Conservation (phyloP, 1,140 invertebrate species). For the Cotesia glomerata region DNA sequence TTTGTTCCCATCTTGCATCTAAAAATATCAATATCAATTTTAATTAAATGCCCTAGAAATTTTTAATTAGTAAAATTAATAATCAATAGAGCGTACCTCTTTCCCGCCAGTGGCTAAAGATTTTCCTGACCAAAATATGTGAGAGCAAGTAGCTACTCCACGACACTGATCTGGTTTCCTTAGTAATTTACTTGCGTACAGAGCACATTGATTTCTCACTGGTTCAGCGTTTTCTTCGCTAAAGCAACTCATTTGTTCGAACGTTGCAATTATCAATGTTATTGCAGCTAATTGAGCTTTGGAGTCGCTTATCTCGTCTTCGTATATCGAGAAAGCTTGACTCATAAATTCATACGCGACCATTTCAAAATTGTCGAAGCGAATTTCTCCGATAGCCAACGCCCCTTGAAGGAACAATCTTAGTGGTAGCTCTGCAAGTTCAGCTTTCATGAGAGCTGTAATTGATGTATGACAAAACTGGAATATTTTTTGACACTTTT, state of each 20-base stretch:
- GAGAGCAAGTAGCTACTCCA: conserved; percentile 88
- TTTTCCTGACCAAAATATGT: conserved; percentile 96
- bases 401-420: conserved; percentile 95
- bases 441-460: conserved; percentile 89
- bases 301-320: conserved; percentile 98
- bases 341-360: conserved; percentile 99
- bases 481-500: conserved; percentile 98
- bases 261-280: conserved; percentile 92
- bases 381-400: conserved; percentile 88
- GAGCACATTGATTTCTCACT: conserved; percentile 89
- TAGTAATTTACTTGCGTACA: conserved; percentile 92
- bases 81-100: conserved; percentile 62
- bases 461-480: conserved; percentile 97
- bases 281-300: conserved; percentile 96
- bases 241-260: conserved; percentile 94
- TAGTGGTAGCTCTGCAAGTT: conserved; percentile 90
- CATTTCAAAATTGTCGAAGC: conserved; percentile 93
- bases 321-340: conserved; percentile 96
- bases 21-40: conserved; percentile 38
- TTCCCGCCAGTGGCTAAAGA: conserved; percentile 70
- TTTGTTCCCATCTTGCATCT: conserved; percentile 88
- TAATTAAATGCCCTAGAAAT: background rate
- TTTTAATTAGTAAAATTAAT: background rate
- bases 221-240: conserved; percentile 97
- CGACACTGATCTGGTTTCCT: conserved; percentile 98